Evolutionary conservation across 2,113 vertebrate genomes (phyloP).

Genomic region (Ictidomys tridecemlineatus): DNA sequence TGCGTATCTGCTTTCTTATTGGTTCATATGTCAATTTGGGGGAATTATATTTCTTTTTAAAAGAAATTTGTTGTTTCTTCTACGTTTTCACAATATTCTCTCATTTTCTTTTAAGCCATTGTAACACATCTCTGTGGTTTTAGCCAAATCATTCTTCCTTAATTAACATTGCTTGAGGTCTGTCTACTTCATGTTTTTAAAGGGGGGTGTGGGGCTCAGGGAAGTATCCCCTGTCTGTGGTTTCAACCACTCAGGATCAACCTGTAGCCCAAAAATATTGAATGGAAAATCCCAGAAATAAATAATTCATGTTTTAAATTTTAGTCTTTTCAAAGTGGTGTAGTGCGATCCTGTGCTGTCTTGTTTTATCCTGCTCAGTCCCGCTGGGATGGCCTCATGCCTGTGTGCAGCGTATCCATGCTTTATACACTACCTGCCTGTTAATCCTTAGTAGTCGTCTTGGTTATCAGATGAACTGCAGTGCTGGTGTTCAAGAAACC

Average conservation of each 20-base stretch:
- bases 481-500: not conserved
- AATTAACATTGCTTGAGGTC: not conserved
- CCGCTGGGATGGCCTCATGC: not conserved
- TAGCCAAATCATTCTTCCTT: not conserved
- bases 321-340: too few species aligned
- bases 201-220: not conserved
- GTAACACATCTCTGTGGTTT: not conserved
- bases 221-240: not conserved
- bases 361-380: not conserved
- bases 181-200: not conserved
- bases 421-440: too few species aligned
- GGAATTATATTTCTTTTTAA: not conserved
- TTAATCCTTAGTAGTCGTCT: not conserved
- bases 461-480: not conserved
- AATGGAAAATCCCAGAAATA: not conserved
- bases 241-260: not conserved
- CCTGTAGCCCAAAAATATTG: not conserved
- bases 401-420: not conserved
- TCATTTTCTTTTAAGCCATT: not conserved
- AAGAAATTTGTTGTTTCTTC: not conserved
- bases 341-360: not conserved
- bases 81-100: not conserved
- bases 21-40: not conserved
- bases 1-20: not conserved
- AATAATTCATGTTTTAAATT: not conserved